A percentile compares a stretch with the other conserved stretches of the same genome.
phyloP scores from a whole-genome alignment of 2,888 invertebrate genomes.

The Hirtodrosophila alboralis region DNA sequence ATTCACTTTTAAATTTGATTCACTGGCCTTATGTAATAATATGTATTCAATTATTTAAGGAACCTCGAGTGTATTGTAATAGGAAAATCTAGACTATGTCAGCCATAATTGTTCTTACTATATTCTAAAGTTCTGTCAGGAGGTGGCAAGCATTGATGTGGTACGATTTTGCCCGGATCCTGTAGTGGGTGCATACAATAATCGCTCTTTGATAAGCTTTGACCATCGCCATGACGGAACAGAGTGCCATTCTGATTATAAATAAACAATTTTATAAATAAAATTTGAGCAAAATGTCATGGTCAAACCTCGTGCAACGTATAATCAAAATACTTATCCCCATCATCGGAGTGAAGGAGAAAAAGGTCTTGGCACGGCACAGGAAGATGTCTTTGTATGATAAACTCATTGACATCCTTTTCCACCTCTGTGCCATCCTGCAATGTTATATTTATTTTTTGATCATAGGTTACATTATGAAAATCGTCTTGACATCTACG shows the following conservation, averaged over 20 bases:
- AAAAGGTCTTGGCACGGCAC: slow-evolving; percentile 30
- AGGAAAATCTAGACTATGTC: too few relatives aligned
- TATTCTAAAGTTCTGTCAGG: slow-evolving; percentile 4
- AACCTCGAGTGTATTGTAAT: too few relatives aligned
- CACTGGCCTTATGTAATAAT: too few relatives aligned
- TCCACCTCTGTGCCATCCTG: slow-evolving; percentile 5
- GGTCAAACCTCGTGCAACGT: slow-evolving; percentile 33
- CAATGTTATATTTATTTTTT: slow-evolving; percentile 31
- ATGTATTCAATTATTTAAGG: too few relatives aligned
- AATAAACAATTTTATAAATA: background rate
- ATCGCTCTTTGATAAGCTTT: slow-evolving; percentile 28
- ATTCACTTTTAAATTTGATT: too few relatives aligned
- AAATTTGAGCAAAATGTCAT: background rate
- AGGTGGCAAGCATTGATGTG: slow-evolving; percentile 23
- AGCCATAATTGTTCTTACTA: slow-evolving; percentile 12
- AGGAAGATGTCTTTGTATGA: slow-evolving; percentile 37
- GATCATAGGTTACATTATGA: background rate
- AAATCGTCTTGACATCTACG: slow-evolving; percentile 2
- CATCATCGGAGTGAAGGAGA: background rate
- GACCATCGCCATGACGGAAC: slow-evolving; percentile 10
- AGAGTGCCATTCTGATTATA: slow-evolving; percentile 38
- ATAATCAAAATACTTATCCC: too few relatives aligned
- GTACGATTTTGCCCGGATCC: slow-evolving; percentile 9
- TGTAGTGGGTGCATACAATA: slow-evolving; percentile 50
- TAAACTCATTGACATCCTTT: slow-evolving; percentile 20